Evolutionary conservation across 2,797 vertebrate genomes (phyloP).

Genomic region (Thripadectes ignobilis): DNA sequence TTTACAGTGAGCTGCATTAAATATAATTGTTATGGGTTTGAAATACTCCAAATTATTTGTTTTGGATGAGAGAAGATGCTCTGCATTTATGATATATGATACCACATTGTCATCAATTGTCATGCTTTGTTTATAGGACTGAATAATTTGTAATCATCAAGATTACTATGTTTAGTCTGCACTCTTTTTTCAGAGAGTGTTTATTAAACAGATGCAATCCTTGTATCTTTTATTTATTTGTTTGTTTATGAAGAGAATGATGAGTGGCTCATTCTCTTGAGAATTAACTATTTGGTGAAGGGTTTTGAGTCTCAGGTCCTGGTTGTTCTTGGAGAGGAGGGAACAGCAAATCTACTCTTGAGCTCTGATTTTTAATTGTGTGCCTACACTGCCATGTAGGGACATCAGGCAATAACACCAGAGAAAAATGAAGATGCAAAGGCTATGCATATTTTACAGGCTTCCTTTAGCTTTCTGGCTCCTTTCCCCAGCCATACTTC

Average conservation of each 20-base stretch:
- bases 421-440: not conserved
- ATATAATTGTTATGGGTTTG: slow-evolving; percentile 39
- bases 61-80: slow-evolving; percentile 41
- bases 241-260: slow-evolving; percentile 31
- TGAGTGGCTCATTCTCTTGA: not conserved
- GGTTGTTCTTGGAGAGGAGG: not conserved
- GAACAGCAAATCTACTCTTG: not conserved
- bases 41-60: slow-evolving; percentile 55
- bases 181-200: not conserved
- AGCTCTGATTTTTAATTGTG: not conserved
- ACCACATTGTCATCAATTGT: slow-evolving; percentile 66
- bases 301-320: not conserved
- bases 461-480: not conserved
- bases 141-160: slow-evolving; percentile 70
- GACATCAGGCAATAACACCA: not conserved
- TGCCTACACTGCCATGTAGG: not conserved
- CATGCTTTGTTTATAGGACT: slow-evolving; percentile 68
- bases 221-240: slow-evolving; percentile 49
- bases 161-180: slow-evolving; percentile 70
- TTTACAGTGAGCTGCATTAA: slow-evolving; percentile 40
- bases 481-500: not conserved
- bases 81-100: slow-evolving; percentile 32
- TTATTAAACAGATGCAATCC: slow-evolving; percentile 46
- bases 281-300: slow-evolving; percentile 24
- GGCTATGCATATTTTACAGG: not conserved